phyloP scores from a whole-genome alignment of 2,113 vertebrate genomes.

The Chiloscyllium plagiosum region DNA sequence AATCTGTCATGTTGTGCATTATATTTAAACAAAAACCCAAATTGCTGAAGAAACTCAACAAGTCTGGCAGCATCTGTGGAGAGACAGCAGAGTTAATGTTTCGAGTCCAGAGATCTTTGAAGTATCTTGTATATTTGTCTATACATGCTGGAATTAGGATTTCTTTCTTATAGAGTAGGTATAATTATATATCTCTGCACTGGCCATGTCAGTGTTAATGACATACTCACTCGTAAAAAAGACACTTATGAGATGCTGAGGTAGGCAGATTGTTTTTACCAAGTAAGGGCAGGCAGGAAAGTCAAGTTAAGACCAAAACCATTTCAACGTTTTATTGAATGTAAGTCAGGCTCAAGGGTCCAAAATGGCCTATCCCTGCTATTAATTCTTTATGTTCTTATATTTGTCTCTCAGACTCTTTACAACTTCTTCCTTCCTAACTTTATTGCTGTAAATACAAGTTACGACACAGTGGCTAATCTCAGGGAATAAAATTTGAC shows the following conservation, averaged over 20 bases:
- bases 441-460: neutral
- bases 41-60: no score
- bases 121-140: neutral
- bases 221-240: neutral
- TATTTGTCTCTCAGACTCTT: neutral
- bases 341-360: neutral
- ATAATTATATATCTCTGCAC: neutral
- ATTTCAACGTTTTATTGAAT: neutral
- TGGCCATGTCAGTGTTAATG: neutral
- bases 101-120: no score
- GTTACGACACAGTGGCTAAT: neutral
- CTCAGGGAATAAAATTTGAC: neutral
- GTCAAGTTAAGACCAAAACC: neutral
- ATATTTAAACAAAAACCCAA: no score
- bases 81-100: no score
- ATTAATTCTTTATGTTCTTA: neutral
- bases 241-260: neutral
- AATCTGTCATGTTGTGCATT: no score
- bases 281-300: neutral
- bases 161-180: neutral
- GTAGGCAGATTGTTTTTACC: neutral
- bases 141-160: neutral
- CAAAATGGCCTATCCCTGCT: neutral
- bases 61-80: no score
- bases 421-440: neutral